Evolutionary conservation across 53 echinoderm and acorn worm species (phyloP).

Genomic region (Antedon mediterranea): DNA sequence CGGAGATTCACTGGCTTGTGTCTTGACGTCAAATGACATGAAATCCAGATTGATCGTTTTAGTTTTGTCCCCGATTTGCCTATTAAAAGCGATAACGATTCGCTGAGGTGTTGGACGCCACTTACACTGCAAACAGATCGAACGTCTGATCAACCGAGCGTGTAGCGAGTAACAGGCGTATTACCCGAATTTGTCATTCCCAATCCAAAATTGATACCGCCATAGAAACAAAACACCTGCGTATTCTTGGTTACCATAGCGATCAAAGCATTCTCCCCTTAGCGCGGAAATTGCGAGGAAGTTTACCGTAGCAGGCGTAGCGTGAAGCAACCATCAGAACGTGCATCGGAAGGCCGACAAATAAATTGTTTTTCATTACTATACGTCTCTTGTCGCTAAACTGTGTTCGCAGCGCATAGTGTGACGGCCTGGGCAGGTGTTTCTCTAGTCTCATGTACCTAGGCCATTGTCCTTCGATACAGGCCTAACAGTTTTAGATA

Average conservation of each 20-base stretch:
- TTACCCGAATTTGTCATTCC: neutral
- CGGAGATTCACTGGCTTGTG: neutral
- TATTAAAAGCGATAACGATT: neutral
- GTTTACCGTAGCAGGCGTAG: neutral
- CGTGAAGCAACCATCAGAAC: neutral
- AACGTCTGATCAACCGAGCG: neutral
- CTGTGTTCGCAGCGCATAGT: neutral
- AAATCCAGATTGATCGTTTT: neutral
- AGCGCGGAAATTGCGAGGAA: neutral
- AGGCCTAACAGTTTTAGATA: constrained; percentile 1
- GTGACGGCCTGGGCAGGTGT: neutral
- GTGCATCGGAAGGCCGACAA: neutral
- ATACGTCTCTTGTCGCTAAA: neutral
- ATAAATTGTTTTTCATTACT: neutral
- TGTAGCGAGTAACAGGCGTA: neutral
- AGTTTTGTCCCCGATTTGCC: constrained; percentile 1
- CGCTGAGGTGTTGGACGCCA: neutral
- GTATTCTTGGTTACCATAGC: neutral
- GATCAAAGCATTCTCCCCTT: neutral
- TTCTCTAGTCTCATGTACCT: neutral
- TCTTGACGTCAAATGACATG: neutral
- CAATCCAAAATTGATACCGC: neutral
- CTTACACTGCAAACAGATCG: neutral
- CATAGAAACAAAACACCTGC: neutral
- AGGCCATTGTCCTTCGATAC: neutral